Conservation (phyloP, 2,797 vertebrate species). For the Anas bahamensis region DNA sequence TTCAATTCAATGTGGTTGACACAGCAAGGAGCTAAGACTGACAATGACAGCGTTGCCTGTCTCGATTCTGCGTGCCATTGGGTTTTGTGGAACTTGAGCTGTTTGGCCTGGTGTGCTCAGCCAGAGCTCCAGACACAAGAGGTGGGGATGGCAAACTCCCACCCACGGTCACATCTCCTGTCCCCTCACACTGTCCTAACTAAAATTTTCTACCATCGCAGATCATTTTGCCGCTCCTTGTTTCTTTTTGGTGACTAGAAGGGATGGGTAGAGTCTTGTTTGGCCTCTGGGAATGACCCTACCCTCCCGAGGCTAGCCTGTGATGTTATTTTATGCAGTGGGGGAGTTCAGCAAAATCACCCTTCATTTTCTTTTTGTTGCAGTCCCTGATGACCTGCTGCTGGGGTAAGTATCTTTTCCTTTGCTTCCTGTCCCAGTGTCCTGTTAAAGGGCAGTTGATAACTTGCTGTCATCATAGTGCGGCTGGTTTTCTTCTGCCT, state of each 20-base stretch:
- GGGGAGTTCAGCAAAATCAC: not conserved
- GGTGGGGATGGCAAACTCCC: not conserved
- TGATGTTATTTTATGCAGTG: not conserved
- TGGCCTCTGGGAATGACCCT: not conserved
- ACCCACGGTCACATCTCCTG: too few species aligned
- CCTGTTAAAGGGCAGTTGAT: not conserved
- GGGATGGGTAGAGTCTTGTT: not conserved
- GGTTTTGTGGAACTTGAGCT: not conserved
- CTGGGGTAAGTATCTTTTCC: constrained; percentile 87
- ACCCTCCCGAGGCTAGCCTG: too few species aligned
- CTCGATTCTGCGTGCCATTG: too few species aligned
- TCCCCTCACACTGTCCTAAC: too few species aligned
- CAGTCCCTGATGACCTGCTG: constrained; percentile 93
- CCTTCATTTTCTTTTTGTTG: constrained; percentile 42
- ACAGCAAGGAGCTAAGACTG: not conserved
- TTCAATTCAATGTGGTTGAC: not conserved
- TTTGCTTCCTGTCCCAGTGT: not conserved
- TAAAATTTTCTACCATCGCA: not conserved
- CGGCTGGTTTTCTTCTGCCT: not conserved
- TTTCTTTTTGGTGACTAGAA: not conserved
- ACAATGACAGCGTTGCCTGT: not conserved
- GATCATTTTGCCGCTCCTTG: not conserved
- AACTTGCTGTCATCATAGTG: not conserved
- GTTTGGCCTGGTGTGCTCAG: not conserved
- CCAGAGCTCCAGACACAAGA: not conserved